Conservation (phyloP, 2,888 invertebrate species). For the Netelia fuscicornis region DNA sequence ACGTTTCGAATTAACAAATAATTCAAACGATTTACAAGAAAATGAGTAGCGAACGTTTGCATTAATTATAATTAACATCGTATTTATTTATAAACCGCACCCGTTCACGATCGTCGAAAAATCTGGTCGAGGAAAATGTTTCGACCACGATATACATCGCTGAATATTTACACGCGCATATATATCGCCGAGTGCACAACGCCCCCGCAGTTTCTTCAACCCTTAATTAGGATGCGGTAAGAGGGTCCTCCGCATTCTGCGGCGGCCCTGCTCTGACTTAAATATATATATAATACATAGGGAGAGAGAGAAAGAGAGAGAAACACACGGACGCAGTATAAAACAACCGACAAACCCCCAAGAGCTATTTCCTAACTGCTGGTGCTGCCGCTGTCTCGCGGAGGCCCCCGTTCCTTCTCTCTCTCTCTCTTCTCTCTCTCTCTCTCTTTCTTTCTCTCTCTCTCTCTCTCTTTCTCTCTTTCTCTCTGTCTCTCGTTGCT, state of each 20-base stretch:
- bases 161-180: slow-evolving; percentile 1
- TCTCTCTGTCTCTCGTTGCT: slow-evolving; percentile 39
- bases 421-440: not conserved
- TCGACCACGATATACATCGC: not conserved
- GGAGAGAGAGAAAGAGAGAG: not conserved
- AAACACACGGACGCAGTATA: slow-evolving; percentile 5
- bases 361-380: slow-evolving; percentile 58
- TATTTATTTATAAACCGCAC: too few species aligned
- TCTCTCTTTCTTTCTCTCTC: too few species aligned
- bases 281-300: slow-evolving; percentile 3
- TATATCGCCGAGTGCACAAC: not conserved
- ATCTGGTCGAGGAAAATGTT: not conserved
- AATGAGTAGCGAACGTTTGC: not conserved
- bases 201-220: slow-evolving; percentile 61
- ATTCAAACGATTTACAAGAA: not conserved
- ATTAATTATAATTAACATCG: too few species aligned
- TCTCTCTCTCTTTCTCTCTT: slow-evolving; percentile 14
- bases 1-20: not conserved
- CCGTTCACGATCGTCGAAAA: not conserved
- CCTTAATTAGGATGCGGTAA: slow-evolving; percentile 65
- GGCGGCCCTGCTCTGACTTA: slow-evolving; percentile 8
- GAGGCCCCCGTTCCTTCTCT: slow-evolving; percentile 37
- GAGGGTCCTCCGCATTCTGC: slow-evolving; percentile 36
- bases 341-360: slow-evolving; percentile 46
- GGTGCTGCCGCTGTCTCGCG: not conserved